phyloP scores from a whole-genome alignment of 1,140 invertebrate species.

The Diabrotica undecimpunctata region DNA sequence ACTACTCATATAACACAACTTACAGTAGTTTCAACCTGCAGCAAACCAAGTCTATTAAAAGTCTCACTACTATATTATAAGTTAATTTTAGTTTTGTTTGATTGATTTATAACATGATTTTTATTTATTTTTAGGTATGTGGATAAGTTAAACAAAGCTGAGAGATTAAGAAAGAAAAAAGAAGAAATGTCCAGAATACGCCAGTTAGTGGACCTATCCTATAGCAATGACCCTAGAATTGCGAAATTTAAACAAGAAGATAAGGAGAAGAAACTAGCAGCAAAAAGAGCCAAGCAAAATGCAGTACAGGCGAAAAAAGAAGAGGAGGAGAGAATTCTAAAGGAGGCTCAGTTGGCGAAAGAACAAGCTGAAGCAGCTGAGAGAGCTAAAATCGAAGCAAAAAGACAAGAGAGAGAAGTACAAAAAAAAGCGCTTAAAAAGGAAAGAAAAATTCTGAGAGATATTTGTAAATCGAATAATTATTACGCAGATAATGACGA shows the following conservation, averaged over 20 bases:
- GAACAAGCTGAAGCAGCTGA: slow-evolving; percentile 80
- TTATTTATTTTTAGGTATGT: slow-evolving; percentile 63
- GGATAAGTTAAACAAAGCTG: slow-evolving; percentile 95
- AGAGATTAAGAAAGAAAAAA: slow-evolving; percentile 87
- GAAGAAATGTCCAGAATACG: slow-evolving; percentile 93
- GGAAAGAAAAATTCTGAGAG: slow-evolving; percentile 80
- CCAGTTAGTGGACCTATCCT: slow-evolving; percentile 87
- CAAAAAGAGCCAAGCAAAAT: slow-evolving; percentile 87
- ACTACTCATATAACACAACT: too few species aligned
- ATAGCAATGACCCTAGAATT: slow-evolving; percentile 90
- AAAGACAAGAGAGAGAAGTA: slow-evolving; percentile 83
- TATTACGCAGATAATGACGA: slow-evolving; percentile 75
- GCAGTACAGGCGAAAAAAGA: slow-evolving; percentile 77
- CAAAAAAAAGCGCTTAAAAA: slow-evolving; percentile 80
- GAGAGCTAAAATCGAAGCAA: slow-evolving; percentile 71
- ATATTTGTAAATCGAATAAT: slow-evolving; percentile 81
- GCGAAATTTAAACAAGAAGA: slow-evolving; percentile 90
- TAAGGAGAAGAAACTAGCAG: slow-evolving; percentile 83
- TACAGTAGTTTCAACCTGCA: too few species aligned
- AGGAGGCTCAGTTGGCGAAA: slow-evolving; percentile 71
- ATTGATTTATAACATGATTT: too few species aligned
- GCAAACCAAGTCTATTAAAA: too few species aligned
- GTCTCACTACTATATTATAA: too few species aligned
- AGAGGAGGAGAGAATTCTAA: slow-evolving; percentile 72
- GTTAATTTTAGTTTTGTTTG: too few species aligned